Evolutionary conservation across 2,797 vertebrate genomes (phyloP), one percentile per base, ranked within the genome.

Genomic region (Xenopus petersii): DNA sequence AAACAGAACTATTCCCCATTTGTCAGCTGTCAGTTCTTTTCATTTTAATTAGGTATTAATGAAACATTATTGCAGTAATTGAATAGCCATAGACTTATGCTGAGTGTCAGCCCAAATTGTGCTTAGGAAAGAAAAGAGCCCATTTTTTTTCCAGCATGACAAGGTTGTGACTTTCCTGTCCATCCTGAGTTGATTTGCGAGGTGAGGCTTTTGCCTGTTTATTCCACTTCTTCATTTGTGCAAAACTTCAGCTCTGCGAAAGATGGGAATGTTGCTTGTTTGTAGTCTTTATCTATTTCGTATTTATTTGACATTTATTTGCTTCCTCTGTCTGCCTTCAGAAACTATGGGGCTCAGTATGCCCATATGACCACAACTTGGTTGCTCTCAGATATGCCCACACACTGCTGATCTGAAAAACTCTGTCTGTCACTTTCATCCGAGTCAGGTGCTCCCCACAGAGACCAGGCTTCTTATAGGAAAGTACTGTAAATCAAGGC

Each of bases 11-110:
- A 70, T 79, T 70, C 76, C 76, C 71, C 60, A 65, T 74, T 60
- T 64, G 21, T 66, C 71, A 74, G 66, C 76, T 79, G 76, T 74
- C 76, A 79, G 10, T 26, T 66, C 66, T 79, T 71, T 74, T 79
- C 76, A 59, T 70, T 74, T 70, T 74, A 79, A 79, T 74, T 79
- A 70, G 76, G 66, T 74, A 79, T 70, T 79, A 79, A 74, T 79
- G 64, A 79, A 79, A 74, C 67, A 74, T 74, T 67, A 79, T 74
- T 60, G 76, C 56, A 51, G 67, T 65, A 71, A 70, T 79, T 74
- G 74, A 70, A 79, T 70, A 70, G 67, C 71, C 66, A 30, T 54
- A 61, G 51, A 79, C 51, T 65, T 67, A 15, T 64, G 59, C 26
- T 49, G 33, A 64, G 12, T 70, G 76, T 69, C 65, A 70, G 62